Conservation (phyloP, 2,888 invertebrate genomes). For the Cerastoderma edule region DNA sequence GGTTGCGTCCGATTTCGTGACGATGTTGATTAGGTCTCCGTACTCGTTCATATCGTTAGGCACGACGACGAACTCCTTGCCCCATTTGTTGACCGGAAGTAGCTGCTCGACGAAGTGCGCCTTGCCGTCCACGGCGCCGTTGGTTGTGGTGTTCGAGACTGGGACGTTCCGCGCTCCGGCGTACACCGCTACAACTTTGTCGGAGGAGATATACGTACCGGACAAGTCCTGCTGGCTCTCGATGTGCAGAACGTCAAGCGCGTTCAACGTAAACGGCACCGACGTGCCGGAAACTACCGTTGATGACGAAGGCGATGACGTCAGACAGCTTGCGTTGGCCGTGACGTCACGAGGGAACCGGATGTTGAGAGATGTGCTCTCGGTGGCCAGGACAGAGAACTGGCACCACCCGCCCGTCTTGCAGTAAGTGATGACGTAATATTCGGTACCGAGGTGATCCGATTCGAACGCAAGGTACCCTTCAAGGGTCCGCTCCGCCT, state of each 20-base stretch:
- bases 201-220: constrained; percentile 49
- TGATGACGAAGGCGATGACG: too few species aligned
- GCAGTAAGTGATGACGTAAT: constrained; percentile 57
- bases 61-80: constrained; percentile 39
- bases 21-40: constrained; percentile 50
- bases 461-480: constrained; percentile 55
- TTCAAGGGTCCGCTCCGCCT: constrained; percentile 17
- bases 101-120: constrained; percentile 54
- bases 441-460: constrained; percentile 47
- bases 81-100: constrained; percentile 61
- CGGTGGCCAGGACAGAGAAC: constrained; percentile 40
- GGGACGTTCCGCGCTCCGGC: constrained; percentile 48
- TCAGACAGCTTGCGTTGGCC: constrained; percentile 5
- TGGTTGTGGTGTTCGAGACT: neutral
- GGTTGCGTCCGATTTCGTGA: constrained; percentile 28
- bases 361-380: constrained; percentile 35
- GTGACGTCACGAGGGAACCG: constrained; percentile 25
- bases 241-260: constrained; percentile 49
- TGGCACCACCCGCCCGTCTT: constrained; percentile 47
- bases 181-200: constrained; percentile 47
- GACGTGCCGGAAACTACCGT: constrained; percentile 14
- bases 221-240: constrained; percentile 55
- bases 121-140: neutral
- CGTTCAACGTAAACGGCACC: constrained; percentile 35
- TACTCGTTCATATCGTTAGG: constrained; percentile 38